A percentile compares a stretch with the other conserved stretches of the same genome.
These are phyloP conservation scores for Cephus pulcher DNA, from an alignment of 2,888 invertebrate genomes.

Conservation along the genomic window DNA sequence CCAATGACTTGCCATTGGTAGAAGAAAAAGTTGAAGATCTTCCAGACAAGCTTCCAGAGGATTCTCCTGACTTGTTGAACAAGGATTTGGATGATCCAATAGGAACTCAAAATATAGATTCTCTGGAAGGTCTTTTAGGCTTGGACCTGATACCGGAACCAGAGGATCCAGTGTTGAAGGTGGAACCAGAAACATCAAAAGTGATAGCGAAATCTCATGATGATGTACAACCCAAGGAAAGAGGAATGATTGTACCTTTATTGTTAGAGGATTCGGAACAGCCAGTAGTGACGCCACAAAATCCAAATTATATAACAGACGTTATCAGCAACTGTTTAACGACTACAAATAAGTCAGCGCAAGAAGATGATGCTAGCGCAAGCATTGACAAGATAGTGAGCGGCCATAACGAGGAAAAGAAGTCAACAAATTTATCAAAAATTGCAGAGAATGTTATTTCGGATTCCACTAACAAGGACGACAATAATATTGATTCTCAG, in stretches of 20 bases:
- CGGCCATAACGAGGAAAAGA: conserved; percentile 11
- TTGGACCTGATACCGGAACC: conserved; percentile 40
- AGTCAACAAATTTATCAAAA: conserved; percentile 15
- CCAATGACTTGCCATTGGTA: conserved; percentile 7
- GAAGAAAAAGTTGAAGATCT: conserved; percentile 27
- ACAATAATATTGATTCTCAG: conserved; percentile 14
- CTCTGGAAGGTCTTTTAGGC: conserved; percentile 40
- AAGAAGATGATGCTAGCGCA: conserved; percentile 14
- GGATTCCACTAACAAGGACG: not conserved
- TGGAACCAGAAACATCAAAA: conserved; percentile 25
- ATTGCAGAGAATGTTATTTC: conserved; percentile 10
- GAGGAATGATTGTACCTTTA: conserved; percentile 37
- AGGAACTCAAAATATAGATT: conserved; percentile 36
- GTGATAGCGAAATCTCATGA: conserved; percentile 14
- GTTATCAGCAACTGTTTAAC: conserved; percentile 32
- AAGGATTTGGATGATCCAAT: conserved; percentile 39
- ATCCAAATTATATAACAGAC: conserved; percentile 34
- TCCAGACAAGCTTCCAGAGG: conserved; percentile 33
- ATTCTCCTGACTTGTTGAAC: conserved; percentile 33
- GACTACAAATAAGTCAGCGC: conserved; percentile 6
- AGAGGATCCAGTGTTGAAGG: conserved; percentile 30
- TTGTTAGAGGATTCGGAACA: conserved; percentile 35
- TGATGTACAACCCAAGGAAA: conserved; percentile 28
- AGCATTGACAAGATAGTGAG: conserved; percentile 8
- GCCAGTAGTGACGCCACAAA: conserved; percentile 23